Conservation (phyloP, 2,888 invertebrate genomes). For the Taenaris catops region DNA sequence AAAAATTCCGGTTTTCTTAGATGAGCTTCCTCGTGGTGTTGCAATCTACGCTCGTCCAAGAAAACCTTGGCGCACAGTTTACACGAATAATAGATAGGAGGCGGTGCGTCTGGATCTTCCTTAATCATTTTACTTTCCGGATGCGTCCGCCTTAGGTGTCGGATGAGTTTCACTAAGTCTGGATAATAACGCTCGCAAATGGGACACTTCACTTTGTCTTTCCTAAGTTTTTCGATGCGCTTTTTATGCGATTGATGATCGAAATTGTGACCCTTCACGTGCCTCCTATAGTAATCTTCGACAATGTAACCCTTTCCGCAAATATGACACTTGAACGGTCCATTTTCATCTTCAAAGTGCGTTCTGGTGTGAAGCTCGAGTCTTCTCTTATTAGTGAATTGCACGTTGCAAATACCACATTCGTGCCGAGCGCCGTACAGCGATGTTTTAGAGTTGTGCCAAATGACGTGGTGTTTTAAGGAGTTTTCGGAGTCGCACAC, state of each 20-base stretch:
- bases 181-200: constrained; percentile 64
- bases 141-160: constrained; percentile 62
- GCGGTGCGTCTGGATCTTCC: constrained; percentile 64
- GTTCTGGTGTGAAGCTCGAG: constrained; percentile 64
- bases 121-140: constrained; percentile 77
- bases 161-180: constrained; percentile 60
- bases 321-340: constrained; percentile 68
- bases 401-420: constrained; percentile 65
- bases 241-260: constrained; percentile 61
- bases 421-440: constrained; percentile 62
- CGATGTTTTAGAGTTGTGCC: constrained; percentile 66
- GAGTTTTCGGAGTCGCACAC: constrained; percentile 63
- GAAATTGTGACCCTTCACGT: constrained; percentile 76
- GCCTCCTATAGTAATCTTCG: constrained; percentile 66
- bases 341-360: constrained; percentile 73
- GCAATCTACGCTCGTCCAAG: constrained; percentile 50
- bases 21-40: constrained; percentile 59
- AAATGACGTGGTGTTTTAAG: constrained; percentile 59
- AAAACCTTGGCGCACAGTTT: constrained; percentile 69
- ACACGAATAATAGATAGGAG: constrained; percentile 55
- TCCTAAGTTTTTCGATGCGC: constrained; percentile 55
- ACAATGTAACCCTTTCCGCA: constrained; percentile 77
- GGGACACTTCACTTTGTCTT: constrained; percentile 67
- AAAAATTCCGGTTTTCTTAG: constrained; percentile 61
- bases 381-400: constrained; percentile 68